These are phyloP conservation scores for Phataginus tricuspis DNA, from an alignment of 2,797 vertebrate genomes.

Conservation along the genomic window DNA sequence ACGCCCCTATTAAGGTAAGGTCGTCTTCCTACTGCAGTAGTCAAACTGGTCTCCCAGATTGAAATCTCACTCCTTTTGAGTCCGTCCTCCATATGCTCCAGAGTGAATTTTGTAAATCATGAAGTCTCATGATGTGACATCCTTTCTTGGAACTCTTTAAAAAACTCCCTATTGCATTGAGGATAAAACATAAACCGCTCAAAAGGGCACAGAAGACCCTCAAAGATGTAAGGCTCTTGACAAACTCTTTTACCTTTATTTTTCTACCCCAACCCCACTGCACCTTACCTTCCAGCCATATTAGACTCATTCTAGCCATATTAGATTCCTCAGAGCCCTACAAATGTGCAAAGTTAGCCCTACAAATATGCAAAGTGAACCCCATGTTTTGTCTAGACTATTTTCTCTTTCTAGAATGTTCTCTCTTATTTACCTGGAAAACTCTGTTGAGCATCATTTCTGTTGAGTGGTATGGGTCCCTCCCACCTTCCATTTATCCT, in stretches of 20 bases:
- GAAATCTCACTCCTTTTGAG: not conserved
- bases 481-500: not conserved
- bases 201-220: not conserved
- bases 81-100: not conserved
- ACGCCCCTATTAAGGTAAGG: not conserved
- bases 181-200: not conserved
- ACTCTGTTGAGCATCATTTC: not conserved
- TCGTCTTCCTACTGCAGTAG: not conserved
- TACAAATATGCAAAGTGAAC: not conserved
- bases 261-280: rapidly evolving
- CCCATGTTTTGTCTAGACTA: not conserved
- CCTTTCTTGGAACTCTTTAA: not conserved
- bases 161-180: not conserved
- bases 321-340: not conserved
- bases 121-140: not conserved
- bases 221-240: not conserved
- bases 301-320: not conserved
- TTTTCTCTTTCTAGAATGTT: conserved; percentile 34
- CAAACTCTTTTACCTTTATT: not conserved
- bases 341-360: not conserved
- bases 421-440: not conserved
- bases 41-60: not conserved
- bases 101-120: not conserved
- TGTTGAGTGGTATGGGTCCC: not conserved
- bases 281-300: not conserved